phyloP scores from a whole-genome alignment of 1,140 invertebrate genomes.

The Drosophila repleta region DNA sequence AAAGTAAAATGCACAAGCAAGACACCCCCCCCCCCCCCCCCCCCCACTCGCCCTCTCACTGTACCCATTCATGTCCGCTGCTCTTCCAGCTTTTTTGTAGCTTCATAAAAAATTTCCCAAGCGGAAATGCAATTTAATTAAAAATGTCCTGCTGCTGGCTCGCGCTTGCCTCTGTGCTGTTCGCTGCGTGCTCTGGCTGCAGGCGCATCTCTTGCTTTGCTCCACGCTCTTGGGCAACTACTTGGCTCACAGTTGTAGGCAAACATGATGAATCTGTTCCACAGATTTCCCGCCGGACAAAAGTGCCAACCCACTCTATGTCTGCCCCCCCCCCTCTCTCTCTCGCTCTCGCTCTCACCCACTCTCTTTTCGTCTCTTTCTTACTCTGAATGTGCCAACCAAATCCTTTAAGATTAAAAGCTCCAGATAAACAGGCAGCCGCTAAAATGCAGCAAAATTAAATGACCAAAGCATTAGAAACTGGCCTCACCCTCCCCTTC shows the following conservation, averaged over 20 bases:
- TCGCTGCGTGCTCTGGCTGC: slow-evolving; percentile 10
- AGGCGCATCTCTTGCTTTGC: slow-evolving; percentile 26
- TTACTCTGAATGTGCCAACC: slow-evolving; percentile 19
- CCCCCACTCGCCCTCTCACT: not conserved
- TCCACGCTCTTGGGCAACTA: slow-evolving; percentile 24
- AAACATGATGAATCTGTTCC: slow-evolving; percentile 79
- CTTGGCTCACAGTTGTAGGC: slow-evolving; percentile 69
- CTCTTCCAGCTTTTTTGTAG: slow-evolving; percentile 66
- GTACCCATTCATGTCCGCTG: slow-evolving; percentile 10
- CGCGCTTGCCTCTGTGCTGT: slow-evolving; percentile 40
- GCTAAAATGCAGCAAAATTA: slow-evolving; percentile 62
- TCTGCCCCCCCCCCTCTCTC: not conserved
- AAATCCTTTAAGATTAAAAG: slow-evolving; percentile 80
- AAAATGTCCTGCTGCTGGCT: slow-evolving; percentile 75
- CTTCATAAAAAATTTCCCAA: slow-evolving; percentile 82
- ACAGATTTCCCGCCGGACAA: slow-evolving; percentile 77
- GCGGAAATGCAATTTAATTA: slow-evolving; percentile 82
- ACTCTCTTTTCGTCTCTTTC: not conserved
- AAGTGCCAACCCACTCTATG: slow-evolving; percentile 25
- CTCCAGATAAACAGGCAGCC: slow-evolving; percentile 65
- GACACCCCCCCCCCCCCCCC: slow-evolving; percentile 5
- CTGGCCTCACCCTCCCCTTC: not conserved
- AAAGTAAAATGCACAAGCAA: slow-evolving; percentile 50
- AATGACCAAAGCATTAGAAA: slow-evolving; percentile 21
- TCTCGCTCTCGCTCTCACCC: not conserved